phyloP scores from a whole-genome alignment of 2,113 vertebrate species.

The Microcebus jonahi region DNA sequence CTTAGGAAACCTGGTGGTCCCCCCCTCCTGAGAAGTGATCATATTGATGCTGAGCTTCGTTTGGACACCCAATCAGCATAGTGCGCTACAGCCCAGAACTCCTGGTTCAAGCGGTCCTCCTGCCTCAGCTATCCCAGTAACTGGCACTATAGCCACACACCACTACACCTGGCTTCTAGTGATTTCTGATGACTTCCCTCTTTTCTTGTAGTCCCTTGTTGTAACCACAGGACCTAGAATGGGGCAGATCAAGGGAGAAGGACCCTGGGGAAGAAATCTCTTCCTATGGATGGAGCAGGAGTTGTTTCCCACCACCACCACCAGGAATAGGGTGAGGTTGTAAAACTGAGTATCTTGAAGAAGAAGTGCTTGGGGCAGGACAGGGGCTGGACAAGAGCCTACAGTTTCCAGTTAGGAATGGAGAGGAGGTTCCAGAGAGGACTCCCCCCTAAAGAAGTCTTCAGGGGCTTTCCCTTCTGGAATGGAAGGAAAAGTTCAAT shows the following conservation, averaged over 20 bases:
- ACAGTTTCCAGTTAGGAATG: neutral
- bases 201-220: neutral
- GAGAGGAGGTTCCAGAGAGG: neutral
- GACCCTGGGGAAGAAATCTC: neutral
- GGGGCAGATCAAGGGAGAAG: neutral
- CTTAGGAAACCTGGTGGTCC: no score
- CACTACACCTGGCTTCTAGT: neutral
- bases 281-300: neutral
- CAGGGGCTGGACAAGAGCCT: neutral
- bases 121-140: neutral
- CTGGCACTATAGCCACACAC: no score
- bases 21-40: no score
- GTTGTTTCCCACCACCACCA: no score
- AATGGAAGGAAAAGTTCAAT: neutral
- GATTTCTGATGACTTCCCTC: neutral
- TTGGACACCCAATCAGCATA: no score
- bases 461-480: neutral
- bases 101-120: no score
- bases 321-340: neutral
- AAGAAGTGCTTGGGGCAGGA: neutral
- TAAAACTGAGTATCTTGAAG: neutral
- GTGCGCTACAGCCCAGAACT: no score
- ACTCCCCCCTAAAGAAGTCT: neutral
- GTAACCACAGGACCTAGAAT: neutral
- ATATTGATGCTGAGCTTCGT: no score